phyloP scores from a whole-genome alignment of 2,113 vertebrate genomes.

The Zingel zingel region DNA sequence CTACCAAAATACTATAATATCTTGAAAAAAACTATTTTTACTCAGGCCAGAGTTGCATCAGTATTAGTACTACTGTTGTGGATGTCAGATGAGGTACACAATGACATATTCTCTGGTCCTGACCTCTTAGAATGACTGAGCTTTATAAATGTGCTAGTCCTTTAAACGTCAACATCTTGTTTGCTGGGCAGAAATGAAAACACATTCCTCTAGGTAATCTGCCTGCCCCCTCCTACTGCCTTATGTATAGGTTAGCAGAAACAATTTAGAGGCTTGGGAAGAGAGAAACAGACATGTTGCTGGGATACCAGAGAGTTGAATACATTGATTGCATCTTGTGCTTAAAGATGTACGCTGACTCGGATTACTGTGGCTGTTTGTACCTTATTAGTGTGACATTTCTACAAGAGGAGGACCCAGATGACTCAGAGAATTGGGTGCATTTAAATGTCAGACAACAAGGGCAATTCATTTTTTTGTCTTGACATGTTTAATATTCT shows the following conservation, averaged over 20 bases:
- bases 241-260: constrained; percentile 24
- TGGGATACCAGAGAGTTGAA: constrained; percentile 62
- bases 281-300: constrained; percentile 53
- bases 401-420: constrained; percentile 48
- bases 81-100: neutral
- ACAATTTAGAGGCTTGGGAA: constrained; percentile 24
- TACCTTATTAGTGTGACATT: constrained; percentile 76
- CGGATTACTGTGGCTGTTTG: constrained; percentile 59
- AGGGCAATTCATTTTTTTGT: constrained; percentile 65
- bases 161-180: constrained; percentile 20
- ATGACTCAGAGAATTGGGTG: constrained; percentile 42
- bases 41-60: neutral
- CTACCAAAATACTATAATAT: neutral
- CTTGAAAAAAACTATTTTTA: neutral
- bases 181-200: constrained; percentile 20
- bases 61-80: neutral
- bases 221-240: constrained; percentile 26
- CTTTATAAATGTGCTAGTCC: neutral
- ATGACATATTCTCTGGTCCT: constrained; percentile 24
- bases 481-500: constrained; percentile 65
- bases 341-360: constrained; percentile 59
- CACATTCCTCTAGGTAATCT: constrained; percentile 27
- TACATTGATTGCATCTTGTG: constrained; percentile 59
- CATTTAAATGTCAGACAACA: constrained; percentile 69
- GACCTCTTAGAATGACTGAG: constrained; percentile 26